A percentile compares a stretch with the other conserved stretches of the same genome.
Conservation (phyloP, 2,113 vertebrate species). For the Smithornis capensis region DNA sequence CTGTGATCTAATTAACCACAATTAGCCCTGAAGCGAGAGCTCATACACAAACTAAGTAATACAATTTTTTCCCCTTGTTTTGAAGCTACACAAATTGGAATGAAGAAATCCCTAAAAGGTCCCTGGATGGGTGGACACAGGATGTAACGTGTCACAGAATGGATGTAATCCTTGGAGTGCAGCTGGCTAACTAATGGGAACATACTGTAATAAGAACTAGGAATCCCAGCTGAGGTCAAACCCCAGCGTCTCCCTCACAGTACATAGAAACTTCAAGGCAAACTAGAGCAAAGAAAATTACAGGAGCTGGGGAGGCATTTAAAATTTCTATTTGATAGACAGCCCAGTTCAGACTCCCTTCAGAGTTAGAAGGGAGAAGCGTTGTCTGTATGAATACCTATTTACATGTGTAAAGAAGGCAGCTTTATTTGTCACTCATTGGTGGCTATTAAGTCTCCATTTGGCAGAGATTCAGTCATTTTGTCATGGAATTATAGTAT, state of each 20-base stretch:
- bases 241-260: neutral
- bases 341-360: neutral
- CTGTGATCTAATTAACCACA: neutral
- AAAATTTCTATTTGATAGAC: neutral
- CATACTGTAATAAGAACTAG: neutral
- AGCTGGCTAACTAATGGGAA: neutral
- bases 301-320: neutral
- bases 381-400: neutral
- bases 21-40: neutral
- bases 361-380: neutral
- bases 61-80: neutral
- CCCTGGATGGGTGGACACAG: neutral
- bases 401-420: neutral
- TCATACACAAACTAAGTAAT: neutral
- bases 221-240: neutral
- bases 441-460: neutral
- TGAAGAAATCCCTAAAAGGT: neutral
- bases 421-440: neutral
- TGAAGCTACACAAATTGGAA: neutral
- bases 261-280: neutral
- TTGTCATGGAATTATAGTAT: neutral
- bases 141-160: neutral
- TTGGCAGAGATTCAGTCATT: constrained; percentile 11
- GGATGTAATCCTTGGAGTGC: neutral
- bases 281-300: neutral